These are phyloP conservation scores for Dryobates pubescens DNA, from an alignment of 2,797 vertebrate genomes.

Conservation along the genomic window DNA sequence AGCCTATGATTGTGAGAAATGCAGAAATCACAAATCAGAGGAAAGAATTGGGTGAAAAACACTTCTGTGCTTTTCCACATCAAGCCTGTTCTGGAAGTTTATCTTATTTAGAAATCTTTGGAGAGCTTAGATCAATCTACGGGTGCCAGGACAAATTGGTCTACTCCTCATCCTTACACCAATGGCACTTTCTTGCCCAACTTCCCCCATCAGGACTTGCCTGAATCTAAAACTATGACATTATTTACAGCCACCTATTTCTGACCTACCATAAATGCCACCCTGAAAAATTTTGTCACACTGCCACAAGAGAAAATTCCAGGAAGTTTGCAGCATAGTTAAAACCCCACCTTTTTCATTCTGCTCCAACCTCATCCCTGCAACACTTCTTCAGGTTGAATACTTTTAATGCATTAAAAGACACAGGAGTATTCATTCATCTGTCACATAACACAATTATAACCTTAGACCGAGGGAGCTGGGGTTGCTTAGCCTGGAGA, in stretches of 20 bases:
- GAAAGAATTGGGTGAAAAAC: background rate
- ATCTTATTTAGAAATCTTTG: background rate
- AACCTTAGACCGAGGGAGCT: no score
- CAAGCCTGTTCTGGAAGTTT: background rate
- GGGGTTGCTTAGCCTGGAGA: no score
- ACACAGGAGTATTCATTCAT: background rate
- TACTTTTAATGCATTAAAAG: background rate
- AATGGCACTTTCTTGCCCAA: background rate
- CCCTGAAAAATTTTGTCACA: background rate
- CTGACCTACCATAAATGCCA: background rate
- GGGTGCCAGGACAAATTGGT: background rate
- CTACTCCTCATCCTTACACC: background rate
- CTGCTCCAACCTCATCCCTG: background rate
- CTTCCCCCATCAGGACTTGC: background rate
- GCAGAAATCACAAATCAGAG: background rate
- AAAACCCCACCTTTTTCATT: background rate
- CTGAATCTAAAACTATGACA: background rate
- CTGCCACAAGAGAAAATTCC: background rate
- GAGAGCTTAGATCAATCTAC: no score
- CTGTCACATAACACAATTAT: background rate
- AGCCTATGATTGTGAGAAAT: fast-evolving
- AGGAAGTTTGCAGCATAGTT: background rate
- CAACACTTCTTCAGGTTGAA: background rate
- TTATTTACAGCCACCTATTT: background rate
- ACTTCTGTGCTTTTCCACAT: background rate